phyloP scores from a whole-genome alignment of 2,888 invertebrate genomes.

The Calameuta idolon region DNA sequence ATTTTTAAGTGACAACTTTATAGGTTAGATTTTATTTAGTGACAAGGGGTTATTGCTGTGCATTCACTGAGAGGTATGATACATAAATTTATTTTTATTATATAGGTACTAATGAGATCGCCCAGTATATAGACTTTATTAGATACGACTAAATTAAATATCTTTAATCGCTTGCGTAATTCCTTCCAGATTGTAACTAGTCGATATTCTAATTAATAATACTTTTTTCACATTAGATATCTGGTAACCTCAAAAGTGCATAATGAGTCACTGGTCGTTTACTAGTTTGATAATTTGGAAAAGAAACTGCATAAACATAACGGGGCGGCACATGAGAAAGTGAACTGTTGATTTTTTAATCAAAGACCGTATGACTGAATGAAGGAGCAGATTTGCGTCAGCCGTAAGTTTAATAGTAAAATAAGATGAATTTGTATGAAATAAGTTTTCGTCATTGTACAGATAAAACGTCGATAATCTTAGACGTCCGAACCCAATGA shows the following conservation, averaged over 20 bases:
- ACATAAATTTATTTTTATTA: not conserved
- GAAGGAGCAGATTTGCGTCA: conserved; percentile 43
- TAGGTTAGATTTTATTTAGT: not conserved
- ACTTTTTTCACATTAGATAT: not conserved
- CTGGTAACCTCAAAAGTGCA: not conserved
- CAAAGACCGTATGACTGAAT: conserved; percentile 34
- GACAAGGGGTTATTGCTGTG: not conserved
- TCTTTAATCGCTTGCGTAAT: not conserved
- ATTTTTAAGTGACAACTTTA: not conserved
- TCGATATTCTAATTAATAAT: no score
- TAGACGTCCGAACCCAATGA: not conserved
- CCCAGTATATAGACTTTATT: not conserved
- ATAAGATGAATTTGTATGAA: not conserved
- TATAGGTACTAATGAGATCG: not conserved
- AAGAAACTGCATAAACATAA: not conserved
- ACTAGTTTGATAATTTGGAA: not conserved
- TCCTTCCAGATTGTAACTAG: no score
- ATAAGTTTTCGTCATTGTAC: not conserved
- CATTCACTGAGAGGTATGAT: not conserved
- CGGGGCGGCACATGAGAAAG: not conserved
- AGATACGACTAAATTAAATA: not conserved
- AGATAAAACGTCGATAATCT: no score
- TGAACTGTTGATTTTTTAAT: conserved; percentile 13
- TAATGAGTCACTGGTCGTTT: not conserved
- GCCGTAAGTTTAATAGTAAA: conserved; percentile 8